These are phyloP conservation scores for Noctuana brunneofusca DNA, from an alignment of 2,888 invertebrate genomes.

Conservation along the genomic window DNA sequence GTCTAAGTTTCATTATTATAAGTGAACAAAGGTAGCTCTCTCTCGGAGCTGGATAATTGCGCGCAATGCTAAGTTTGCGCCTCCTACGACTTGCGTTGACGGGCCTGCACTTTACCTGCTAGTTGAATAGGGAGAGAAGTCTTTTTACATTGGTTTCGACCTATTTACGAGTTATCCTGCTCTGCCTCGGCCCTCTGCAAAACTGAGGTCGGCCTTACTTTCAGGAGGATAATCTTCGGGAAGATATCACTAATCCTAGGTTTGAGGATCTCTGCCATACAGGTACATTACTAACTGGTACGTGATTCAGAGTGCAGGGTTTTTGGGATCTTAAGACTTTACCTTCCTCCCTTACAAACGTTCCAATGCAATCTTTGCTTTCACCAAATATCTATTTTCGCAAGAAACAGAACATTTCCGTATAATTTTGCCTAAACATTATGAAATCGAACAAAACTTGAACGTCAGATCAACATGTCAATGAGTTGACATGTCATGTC, in stretches of 20 bases:
- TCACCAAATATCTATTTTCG: too few relatives aligned
- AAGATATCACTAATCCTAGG: neutral
- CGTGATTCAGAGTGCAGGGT: neutral
- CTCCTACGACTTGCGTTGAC: neutral
- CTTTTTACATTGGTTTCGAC: neutral
- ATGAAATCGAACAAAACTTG: too few relatives aligned
- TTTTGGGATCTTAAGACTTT: too few relatives aligned
- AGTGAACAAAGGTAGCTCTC: neutral
- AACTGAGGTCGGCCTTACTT: neutral
- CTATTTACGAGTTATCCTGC: neutral
- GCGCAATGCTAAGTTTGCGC: neutral
- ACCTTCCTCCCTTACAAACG: too few relatives aligned
- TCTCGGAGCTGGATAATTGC: neutral
- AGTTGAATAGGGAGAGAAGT: neutral
- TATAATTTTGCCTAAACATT: too few relatives aligned
- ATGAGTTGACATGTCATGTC: too few relatives aligned
- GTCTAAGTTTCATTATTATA: constrained; percentile 39
- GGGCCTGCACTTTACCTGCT: neutral
- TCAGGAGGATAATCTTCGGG: neutral
- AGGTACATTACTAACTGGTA: neutral
- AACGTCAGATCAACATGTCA: too few relatives aligned
- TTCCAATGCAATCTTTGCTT: too few relatives aligned
- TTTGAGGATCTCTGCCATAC: neutral
- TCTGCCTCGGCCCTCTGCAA: neutral
- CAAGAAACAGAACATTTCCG: too few relatives aligned